Evolutionary conservation across 2,797 vertebrate genomes (phyloP).

Genomic region (Diglossa cyanea): DNA sequence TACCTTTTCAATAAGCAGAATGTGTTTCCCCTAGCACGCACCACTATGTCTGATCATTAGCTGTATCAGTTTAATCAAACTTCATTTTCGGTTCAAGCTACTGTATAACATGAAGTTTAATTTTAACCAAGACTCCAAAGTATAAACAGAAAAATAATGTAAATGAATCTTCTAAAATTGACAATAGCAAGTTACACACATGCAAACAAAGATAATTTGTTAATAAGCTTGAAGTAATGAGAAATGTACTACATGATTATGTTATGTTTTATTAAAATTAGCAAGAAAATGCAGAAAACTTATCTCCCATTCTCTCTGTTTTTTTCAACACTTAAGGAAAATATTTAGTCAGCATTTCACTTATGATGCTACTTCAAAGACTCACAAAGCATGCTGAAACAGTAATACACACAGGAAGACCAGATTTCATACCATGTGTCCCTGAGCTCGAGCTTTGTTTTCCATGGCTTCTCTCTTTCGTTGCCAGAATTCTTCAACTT

Average conservation of each 20-base stretch:
- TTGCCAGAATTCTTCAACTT: slow-evolving; percentile 96
- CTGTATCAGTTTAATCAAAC: background rate
- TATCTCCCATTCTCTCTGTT: background rate
- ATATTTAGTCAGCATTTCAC: background rate
- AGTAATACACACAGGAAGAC: background rate
- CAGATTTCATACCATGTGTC: slow-evolving; percentile 88
- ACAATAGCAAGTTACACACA: background rate
- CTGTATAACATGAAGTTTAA: background rate
- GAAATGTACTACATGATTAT: background rate
- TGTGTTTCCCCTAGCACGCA: background rate
- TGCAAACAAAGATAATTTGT: background rate
- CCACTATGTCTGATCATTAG: background rate
- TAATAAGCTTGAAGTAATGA: background rate
- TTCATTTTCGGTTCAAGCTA: background rate
- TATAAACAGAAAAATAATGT: background rate
- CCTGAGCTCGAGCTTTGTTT: slow-evolving; percentile 96
- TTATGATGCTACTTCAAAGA: background rate
- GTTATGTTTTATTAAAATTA: background rate
- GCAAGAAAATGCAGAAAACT: background rate
- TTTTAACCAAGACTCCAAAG: background rate
- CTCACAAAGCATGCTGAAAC: background rate
- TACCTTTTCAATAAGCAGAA: background rate
- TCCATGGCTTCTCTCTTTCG: slow-evolving; percentile 92
- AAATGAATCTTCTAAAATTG: background rate
- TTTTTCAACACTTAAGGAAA: background rate